phyloP scores from a whole-genome alignment of 2,113 vertebrate species.

The Todiramphus saurophagus region DNA sequence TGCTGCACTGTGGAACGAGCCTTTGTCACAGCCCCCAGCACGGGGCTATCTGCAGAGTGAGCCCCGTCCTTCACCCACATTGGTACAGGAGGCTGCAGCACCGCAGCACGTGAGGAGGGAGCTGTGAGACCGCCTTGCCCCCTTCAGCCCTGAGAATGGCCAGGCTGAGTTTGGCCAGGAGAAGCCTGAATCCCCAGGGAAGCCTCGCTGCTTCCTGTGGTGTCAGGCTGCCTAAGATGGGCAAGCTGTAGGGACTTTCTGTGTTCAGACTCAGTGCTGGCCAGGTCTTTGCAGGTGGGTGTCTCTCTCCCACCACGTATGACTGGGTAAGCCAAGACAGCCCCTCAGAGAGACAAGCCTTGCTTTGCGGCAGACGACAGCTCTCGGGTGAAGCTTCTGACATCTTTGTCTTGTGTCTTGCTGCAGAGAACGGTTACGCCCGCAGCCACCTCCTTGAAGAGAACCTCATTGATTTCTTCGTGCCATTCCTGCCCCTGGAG shows the following conservation, averaged over 20 bases:
- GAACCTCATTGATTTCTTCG: constrained; percentile 86
- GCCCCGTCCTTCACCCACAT: neutral
- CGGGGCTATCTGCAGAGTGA: accelerated
- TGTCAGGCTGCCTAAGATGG: neutral
- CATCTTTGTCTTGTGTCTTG: neutral
- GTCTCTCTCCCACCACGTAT: accelerated
- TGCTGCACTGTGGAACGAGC: accelerated
- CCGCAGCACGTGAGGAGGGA: neutral
- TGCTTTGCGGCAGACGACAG: neutral
- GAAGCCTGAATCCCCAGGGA: neutral
- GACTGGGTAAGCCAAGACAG: neutral
- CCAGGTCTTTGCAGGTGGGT: neutral
- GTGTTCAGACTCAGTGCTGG: neutral
- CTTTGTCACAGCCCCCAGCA: neutral
- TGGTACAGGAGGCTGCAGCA: too few species aligned
- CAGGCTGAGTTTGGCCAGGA: too few species aligned
- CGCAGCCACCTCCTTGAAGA: constrained; percentile 83
- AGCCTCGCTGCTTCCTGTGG: neutral
- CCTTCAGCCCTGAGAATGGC: neutral
- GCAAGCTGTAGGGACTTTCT: accelerated
- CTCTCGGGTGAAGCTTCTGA: neutral
- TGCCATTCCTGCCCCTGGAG: constrained; percentile 94
- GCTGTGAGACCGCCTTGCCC: neutral
- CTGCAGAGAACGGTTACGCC: constrained; percentile 78
- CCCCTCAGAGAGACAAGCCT: neutral